Evolutionary conservation across 2,113 vertebrate species (phyloP), one percentile per base, ranked within the genome.

Genomic region (Eleginops maclovinus): DNA sequence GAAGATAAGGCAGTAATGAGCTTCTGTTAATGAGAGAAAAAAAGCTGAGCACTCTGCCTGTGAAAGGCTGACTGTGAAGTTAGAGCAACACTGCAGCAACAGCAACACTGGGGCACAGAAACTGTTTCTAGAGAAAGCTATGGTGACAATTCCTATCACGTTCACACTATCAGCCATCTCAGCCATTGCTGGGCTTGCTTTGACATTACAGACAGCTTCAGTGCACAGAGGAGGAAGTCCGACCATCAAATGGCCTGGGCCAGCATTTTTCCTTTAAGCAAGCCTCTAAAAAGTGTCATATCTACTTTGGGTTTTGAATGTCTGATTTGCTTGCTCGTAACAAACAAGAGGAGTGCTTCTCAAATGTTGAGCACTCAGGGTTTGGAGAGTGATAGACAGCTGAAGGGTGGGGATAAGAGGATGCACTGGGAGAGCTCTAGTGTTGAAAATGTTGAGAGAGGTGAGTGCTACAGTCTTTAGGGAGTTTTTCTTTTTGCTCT

Each of bases 1-100:
- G 68, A 85, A 87, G 91, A 90, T 91, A 88, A 90, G 65, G 72
- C 83, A 47, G 68, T 87, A 89, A 91, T 89, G 84, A 91, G 81
- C 83, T 84, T 86, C 88, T 86, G 85, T 73, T 90, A 89, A 91
- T 90, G 91, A 89, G 85, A 82, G 87, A 19, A n/a, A 72, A 75
- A 84, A 89, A 83, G 80, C 82, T 67, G 89, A 88, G 86, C 86
- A 78, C 31, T 54, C 77, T 72, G 83, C 85, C 85, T 88, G 80
- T 60, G 82, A 82, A 81, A 70, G 81, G 84, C 82, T 72, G 68
- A 85, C 83, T 89, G 86, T 82, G 86, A 91, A 79, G 85, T 77
- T n/a, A 40, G 83, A 79, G 44, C 51, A 40, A 78, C 67, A 55
- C 82, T 83, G 79, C 75, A 74, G 64, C 75, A 83, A 81, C 83